Base-by-base conservation (phyloP, 2,888 invertebrate genomes). In the Ormyrus rosae region DNA sequence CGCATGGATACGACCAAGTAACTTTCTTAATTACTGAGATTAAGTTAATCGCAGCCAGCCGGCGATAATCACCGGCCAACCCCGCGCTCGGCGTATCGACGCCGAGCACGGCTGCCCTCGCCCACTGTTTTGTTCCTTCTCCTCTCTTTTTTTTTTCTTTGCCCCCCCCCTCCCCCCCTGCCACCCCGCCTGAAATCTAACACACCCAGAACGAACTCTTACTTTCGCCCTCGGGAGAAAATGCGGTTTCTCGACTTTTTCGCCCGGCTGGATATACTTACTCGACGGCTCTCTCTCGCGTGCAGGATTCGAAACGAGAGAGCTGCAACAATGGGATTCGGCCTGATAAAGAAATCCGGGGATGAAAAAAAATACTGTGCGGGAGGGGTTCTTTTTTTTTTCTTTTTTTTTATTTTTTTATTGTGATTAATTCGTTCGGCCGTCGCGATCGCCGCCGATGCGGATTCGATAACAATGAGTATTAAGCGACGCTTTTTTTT, bases 11-110 rank as follows among this genome's bases (percentile, higher is more conserved):
- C 84, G 86, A 84, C 84, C 83, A 83, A 87, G 86, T 85, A 89
- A 88, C 88, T 89, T 89, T 88, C 89, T 90, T 89, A 89, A 90
- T 90, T 89, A 89, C 89, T 85, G 86, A 89, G 87, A 89, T 90
- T 89, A 89, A 89, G 85, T 89, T 88, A 88, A 89, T 89, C 88
- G 88, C 88, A 87, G 86, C 86, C 87, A 87, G 86, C 84, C 86
- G 85, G 87, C 85, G 88, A 89, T 89, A 89, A 89, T 89, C 88
- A 86, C 85, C 84, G 83, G 84, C 84, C 85, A 85, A 82, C 83
- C 86, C 85, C 64, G 70, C 65, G 72, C 63, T 74, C 63, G 46
- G 56, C 74, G 71, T 74, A 78, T 73, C 69, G 73, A 77, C 81
- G 76, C 53, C 19, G 70, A 75, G 68, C 67, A 63, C 68, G 53